phyloP scores from a whole-genome alignment of 2,113 vertebrate species.

The Okapia johnstoni region DNA sequence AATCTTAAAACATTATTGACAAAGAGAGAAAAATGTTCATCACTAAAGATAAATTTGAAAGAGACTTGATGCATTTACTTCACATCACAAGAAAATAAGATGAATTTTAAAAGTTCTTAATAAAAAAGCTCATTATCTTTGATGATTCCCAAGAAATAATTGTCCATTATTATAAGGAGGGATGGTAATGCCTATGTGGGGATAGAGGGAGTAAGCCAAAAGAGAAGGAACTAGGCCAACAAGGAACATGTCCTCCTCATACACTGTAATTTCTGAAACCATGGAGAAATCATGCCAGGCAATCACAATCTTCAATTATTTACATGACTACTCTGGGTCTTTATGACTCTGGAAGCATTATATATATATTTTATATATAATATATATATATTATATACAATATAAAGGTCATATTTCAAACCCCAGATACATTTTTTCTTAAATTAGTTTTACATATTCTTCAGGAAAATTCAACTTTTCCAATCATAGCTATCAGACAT shows the following conservation, averaged over 20 bases:
- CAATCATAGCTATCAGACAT: slow-evolving; percentile 27
- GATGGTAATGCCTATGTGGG: background rate
- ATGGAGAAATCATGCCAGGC: background rate
- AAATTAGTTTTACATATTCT: slow-evolving; percentile 8
- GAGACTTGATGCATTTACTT: background rate
- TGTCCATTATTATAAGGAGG: background rate
- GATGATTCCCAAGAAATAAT: background rate
- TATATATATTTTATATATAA: no score
- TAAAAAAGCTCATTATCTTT: background rate
- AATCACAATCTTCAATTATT: background rate
- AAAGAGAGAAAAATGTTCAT: background rate
- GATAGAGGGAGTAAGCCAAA: background rate
- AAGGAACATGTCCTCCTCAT: background rate
- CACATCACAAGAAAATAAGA: slow-evolving; percentile 3
- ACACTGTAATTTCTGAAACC: background rate
- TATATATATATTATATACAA: no score
- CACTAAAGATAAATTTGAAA: slow-evolving; percentile 16
- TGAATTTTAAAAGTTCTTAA: background rate
- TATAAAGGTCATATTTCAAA: slow-evolving; percentile 12
- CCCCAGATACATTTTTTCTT: background rate
- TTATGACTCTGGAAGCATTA: background rate
- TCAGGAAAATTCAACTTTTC: slow-evolving; percentile 23
- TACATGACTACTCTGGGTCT: background rate
- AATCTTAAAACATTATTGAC: slow-evolving; percentile 6
- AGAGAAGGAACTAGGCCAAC: background rate